Base-by-base conservation (phyloP, 2,113 vertebrate species). In the Alaudala cheleensis region DNA sequence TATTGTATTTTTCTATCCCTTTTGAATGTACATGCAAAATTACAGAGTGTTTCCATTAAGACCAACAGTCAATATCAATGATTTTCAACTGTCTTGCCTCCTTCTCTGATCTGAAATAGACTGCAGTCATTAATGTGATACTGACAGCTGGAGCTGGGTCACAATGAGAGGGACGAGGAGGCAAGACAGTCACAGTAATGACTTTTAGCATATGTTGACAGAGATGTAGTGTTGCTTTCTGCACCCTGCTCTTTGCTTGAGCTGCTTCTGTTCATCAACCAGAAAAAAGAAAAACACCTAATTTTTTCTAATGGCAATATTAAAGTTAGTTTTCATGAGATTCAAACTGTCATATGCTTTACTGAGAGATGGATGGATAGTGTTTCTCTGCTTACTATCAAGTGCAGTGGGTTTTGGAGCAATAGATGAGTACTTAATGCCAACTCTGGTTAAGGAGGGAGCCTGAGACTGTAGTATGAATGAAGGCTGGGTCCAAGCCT, bases 71-170 rank as follows among this genome's bases (percentile, higher is more conserved):
- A 80, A 39, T 86, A 78, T 54, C 79, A 83, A 33, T 58, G 67
- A 88, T 90, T 92, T 93, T 10, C 42, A 80, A 37, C 51, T 56
- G 29, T 78, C 67, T 74, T 90, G 61, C 33, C 64, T 85, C 70
- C n/a, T 84, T 60, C 79, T 44, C 80, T 74, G 39, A 44, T 78
- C 57, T 78, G 56, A 86, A 88, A 83, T 47, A 40, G 34, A 47
- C 34, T 88, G 87, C 28, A 29, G 56, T 77, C 88, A 83, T 93
- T 94, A 51, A 76, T 45, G 62, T 58, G 58, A 57, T 69, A 42
- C 73, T 72, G 78, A 82, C 74, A 88, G 90, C 92, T 92, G 72
- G 64, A 77, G 67, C 67, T 81, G 82, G 87, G 87, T 86, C 85
- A 83, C 79, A 47, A 11, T 34, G 54, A 70, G 56, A 69, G 54